Percentiles rank a stretch among this genome's conserved stretches.
These are phyloP conservation scores for Lordiphosa mommai DNA, from an alignment of 1,140 invertebrate species.

Conservation along the genomic window DNA sequence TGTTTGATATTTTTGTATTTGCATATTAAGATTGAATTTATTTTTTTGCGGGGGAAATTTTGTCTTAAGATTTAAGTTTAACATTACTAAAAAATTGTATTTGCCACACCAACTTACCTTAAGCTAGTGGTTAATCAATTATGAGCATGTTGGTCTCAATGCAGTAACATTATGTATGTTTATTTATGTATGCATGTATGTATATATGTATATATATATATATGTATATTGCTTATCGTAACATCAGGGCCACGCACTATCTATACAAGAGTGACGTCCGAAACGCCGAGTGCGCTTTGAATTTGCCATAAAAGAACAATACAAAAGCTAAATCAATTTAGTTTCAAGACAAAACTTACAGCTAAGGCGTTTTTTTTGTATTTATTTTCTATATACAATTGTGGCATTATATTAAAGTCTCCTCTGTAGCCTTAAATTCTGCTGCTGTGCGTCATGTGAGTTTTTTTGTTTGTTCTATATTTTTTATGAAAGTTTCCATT, in stretches of 20 bases:
- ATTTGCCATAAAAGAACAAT: slow-evolving; percentile 21
- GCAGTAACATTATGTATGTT: slow-evolving; percentile 41
- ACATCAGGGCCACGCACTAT: slow-evolving; percentile 65
- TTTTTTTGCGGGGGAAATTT: slow-evolving; percentile 9
- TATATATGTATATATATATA: slow-evolving; percentile 33
- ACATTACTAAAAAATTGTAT: slow-evolving; percentile 55
- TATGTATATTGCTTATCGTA: slow-evolving; percentile 70
- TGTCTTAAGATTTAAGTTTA: slow-evolving; percentile 9
- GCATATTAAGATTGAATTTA: neutral
- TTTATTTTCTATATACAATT: slow-evolving; percentile 28
- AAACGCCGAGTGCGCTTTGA: slow-evolving; percentile 27
- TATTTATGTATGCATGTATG: slow-evolving; percentile 16
- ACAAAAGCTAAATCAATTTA: slow-evolving; percentile 27
- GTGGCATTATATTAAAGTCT: slow-evolving; percentile 4
- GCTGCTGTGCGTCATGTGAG: slow-evolving; percentile 27
- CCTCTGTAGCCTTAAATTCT: slow-evolving; percentile 10
- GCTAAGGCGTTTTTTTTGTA: slow-evolving; percentile 18
- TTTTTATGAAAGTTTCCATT: no score
- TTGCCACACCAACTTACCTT: slow-evolving; percentile 68
- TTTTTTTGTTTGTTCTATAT: neutral
- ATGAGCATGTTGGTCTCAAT: slow-evolving; percentile 54
- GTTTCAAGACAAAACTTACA: slow-evolving; percentile 15
- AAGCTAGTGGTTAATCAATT: slow-evolving; percentile 37
- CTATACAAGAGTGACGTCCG: slow-evolving; percentile 57
- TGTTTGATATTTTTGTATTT: slow-evolving; percentile 9